A percentile compares a stretch with the other conserved stretches of the same genome.
Conservation (phyloP, 2,113 vertebrate species). For the Calyptomena viridis region DNA sequence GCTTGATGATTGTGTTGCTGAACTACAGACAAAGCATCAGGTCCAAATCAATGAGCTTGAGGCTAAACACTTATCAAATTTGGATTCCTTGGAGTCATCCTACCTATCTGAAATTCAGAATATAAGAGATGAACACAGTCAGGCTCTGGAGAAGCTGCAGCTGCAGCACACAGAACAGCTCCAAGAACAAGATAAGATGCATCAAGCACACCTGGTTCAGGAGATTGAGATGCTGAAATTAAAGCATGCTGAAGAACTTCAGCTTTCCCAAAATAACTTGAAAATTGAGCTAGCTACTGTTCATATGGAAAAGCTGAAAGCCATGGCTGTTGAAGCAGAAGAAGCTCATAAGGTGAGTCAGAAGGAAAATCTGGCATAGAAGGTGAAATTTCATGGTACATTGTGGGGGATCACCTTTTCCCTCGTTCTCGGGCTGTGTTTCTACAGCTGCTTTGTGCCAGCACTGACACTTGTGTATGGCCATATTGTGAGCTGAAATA, state of each 20-base stretch:
- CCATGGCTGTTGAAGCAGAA: constrained; percentile 76
- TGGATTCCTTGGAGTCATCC: constrained; percentile 84
- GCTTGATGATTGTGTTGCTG: constrained; percentile 72
- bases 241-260: constrained; percentile 67
- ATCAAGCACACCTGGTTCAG: constrained; percentile 28
- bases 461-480: not conserved
- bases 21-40: constrained; percentile 74
- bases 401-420: not conserved
- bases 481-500: not conserved
- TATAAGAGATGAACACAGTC: constrained; percentile 69
- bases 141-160: constrained; percentile 71
- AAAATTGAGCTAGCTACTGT: constrained; percentile 70
- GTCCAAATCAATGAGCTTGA: constrained; percentile 79
- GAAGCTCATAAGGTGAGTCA: constrained; percentile 79
- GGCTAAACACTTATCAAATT: constrained; percentile 78
- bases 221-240: constrained; percentile 62
- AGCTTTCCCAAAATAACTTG: constrained; percentile 64
- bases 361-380: not conserved
- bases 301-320: constrained; percentile 77
- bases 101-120: constrained; percentile 85
- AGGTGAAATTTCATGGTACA: not conserved
- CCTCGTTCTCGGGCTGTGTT: not conserved
- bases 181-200: constrained; percentile 49
- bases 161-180: constrained; percentile 57
- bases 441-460: not conserved